phyloP scores from a whole-genome alignment of 2,113 vertebrate genomes.

The human region GRCh38 chr2:143299501-143300000 shows the following conservation, averaged over 20 bases:
- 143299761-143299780: not conserved
- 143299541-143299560: not conserved
- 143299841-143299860: not conserved
- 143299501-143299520: not conserved
- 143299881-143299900: not conserved
- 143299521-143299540: not conserved
- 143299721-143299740: not conserved
- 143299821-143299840: not conserved
- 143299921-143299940: not conserved
- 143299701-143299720: not conserved
- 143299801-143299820: not conserved
- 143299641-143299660: not conserved
- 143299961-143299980: not conserved
- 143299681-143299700: not conserved
- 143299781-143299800: not conserved
- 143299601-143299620: not conserved
- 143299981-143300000: not conserved
- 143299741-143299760: slow-evolving; percentile 18
- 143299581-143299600: not conserved
- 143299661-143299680: not conserved
- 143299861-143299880: not conserved
- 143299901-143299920: not conserved
- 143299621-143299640: not conserved
- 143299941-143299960: not conserved
- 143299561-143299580: not conserved